Evolutionary conservation across 30 jellyfish, hydroid and myxozoan species (phyloP).

Genomic region (Turritopsis rubra): DNA sequence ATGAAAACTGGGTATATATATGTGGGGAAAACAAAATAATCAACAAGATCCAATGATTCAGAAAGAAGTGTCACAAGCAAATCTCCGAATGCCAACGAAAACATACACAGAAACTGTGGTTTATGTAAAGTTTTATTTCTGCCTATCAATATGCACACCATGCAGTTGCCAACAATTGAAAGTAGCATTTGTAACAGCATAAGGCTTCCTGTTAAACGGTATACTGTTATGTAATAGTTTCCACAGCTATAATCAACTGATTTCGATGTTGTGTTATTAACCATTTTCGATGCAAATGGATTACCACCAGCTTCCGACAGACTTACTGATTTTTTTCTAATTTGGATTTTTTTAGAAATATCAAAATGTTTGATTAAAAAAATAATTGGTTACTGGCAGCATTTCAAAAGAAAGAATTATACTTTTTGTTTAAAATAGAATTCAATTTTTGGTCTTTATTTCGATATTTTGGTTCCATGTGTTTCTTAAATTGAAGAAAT

Average conservation of each 20-base stretch:
- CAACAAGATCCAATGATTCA: not conserved
- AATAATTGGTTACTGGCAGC: no score
- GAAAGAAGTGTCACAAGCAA: not conserved
- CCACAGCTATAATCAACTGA: not conserved
- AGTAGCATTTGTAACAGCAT: not conserved
- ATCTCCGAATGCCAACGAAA: not conserved
- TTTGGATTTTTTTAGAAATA: not conserved
- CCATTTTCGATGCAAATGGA: not conserved
- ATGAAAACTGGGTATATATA: not conserved
- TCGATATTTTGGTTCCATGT: no score
- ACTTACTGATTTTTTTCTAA: no score
- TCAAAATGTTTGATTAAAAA: no score
- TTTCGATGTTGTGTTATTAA: not conserved
- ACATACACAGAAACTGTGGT: not conserved
- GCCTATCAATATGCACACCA: slow-evolving; percentile 1
- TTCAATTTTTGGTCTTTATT: no score
- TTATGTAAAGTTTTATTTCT: not conserved
- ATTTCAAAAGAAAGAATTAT: no score
- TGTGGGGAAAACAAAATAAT: not conserved
- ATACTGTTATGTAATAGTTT: not conserved
- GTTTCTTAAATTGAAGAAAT: no score
- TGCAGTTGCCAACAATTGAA: not conserved
- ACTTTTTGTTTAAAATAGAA: no score
- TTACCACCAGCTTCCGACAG: no score
- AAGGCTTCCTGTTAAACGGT: not conserved